A percentile compares a stretch with the other conserved stretches of the same genome.
Conservation (phyloP, 1,140 invertebrate genomes). For the Aphaenogaster ashmeadi region DNA sequence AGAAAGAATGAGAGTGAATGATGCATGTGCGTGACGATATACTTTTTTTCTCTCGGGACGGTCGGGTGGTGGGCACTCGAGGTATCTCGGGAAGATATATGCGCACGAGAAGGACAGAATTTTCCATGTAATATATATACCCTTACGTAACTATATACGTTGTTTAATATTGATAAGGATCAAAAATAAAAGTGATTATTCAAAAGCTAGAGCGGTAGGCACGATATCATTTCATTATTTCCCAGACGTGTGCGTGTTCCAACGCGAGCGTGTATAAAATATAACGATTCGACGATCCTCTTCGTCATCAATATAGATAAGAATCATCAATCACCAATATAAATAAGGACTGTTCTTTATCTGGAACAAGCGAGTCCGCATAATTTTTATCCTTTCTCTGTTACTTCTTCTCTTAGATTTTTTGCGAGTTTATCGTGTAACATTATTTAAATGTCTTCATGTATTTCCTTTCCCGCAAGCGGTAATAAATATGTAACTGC, state of each 20-base stretch:
- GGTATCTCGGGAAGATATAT: slow-evolving; percentile 77
- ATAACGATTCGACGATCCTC: background rate
- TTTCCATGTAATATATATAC: slow-evolving; percentile 87
- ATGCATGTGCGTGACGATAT: slow-evolving; percentile 37
- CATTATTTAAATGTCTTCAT: background rate
- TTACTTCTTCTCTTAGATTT: background rate
- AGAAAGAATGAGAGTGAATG: slow-evolving; percentile 41
- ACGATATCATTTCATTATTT: slow-evolving; percentile 22
- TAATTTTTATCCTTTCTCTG: background rate
- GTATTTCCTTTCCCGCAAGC: background rate
- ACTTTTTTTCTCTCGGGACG: slow-evolving; percentile 67
- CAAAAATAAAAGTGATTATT: slow-evolving; percentile 86
- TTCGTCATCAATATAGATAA: background rate
- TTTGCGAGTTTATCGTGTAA: background rate
- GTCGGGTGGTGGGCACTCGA: slow-evolving; percentile 67
- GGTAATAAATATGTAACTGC: background rate
- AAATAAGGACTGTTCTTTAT: too few species aligned
- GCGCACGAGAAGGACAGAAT: slow-evolving; percentile 82
- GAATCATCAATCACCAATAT: background rate
- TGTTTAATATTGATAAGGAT: slow-evolving; percentile 87
- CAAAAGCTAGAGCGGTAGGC: slow-evolving; percentile 70
- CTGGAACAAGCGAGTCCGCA: background rate
- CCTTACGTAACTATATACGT: slow-evolving; percentile 84
- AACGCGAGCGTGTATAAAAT: background rate
- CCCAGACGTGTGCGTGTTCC: background rate